Conservation (phyloP, 2,888 invertebrate genomes). For the Drosophila quinaria region DNA sequence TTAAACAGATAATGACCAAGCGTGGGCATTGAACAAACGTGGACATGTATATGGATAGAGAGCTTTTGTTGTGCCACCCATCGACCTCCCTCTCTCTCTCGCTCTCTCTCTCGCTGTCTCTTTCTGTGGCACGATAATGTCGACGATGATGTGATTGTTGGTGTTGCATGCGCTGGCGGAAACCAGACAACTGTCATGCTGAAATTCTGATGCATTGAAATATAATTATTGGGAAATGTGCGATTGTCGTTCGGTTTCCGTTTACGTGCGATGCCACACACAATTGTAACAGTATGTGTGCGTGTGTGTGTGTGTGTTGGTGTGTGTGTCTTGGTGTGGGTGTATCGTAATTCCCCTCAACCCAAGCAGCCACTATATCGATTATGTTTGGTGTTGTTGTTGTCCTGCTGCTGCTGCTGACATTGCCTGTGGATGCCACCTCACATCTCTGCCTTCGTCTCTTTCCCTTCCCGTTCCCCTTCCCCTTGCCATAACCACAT, state of each 20-base stretch:
- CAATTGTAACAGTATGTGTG: constrained; percentile 9
- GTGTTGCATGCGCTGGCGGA: constrained; percentile 65
- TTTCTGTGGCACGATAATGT: constrained; percentile 23
- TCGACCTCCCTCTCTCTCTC: background rate
- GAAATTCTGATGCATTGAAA: constrained; percentile 82
- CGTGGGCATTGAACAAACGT: constrained; percentile 36
- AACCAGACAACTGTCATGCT: constrained; percentile 77
- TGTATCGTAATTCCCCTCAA: constrained; percentile 10
- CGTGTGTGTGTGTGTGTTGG: constrained; percentile 8
- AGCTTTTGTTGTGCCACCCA: constrained; percentile 37
- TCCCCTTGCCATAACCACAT: constrained; percentile 1
- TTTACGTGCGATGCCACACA: constrained; percentile 56
- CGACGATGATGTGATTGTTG: constrained; percentile 52
- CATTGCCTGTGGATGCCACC: constrained; percentile 33
- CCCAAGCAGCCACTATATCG: constrained; percentile 47
- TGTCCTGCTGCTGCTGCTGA: constrained; percentile 19
- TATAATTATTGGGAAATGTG: constrained; percentile 84
- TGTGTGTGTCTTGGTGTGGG: constrained; percentile 5
- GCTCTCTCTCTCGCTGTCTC: background rate
- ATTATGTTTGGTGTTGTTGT: constrained; percentile 46
- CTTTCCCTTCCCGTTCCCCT: background rate
- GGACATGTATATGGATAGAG: constrained; percentile 25
- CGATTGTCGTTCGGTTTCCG: constrained; percentile 82
- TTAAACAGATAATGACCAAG: constrained; percentile 82
- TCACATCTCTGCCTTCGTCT: background rate